Percentiles rank a stretch among this genome's conserved stretches.
Evolutionary conservation across 2,797 vertebrate genomes (phyloP).

Genomic region (Phylloscopus collybita): DNA sequence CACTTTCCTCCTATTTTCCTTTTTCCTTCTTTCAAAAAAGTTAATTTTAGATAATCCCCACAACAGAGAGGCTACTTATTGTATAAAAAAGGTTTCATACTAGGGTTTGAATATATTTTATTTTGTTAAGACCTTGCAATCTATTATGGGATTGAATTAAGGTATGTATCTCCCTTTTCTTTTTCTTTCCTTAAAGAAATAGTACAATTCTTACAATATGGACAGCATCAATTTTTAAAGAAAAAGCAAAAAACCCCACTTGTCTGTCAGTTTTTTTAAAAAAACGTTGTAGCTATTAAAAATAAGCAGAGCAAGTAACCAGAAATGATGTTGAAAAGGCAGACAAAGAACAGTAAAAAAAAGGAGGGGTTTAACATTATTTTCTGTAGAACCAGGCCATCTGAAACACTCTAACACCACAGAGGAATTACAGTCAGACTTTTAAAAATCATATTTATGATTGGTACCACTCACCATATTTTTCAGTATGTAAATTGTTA

Average conservation of each 20-base stretch:
- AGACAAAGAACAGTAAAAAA: neutral
- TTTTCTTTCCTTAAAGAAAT: neutral
- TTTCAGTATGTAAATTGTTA: neutral
- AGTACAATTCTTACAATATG: neutral
- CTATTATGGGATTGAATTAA: neutral
- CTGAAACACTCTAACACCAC: neutral
- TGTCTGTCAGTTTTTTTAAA: neutral
- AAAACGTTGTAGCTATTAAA: neutral
- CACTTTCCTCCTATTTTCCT: neutral
- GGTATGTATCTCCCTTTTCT: neutral
- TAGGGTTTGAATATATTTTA: neutral
- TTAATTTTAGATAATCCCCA: neutral
- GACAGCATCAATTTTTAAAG: neutral
- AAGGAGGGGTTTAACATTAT: rapidly evolving
- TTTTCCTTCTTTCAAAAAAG: neutral
- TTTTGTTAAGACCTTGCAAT: neutral
- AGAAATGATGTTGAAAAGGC: neutral
- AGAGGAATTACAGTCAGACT: neutral
- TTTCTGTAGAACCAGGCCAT: neutral
- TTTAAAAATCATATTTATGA: neutral
- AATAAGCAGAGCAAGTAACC: neutral
- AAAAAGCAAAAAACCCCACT: neutral
- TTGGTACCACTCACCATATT: neutral
- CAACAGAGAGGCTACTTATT: neutral
- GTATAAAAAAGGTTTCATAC: neutral